Evolutionary conservation across 2,797 vertebrate genomes (phyloP).

Genomic region (Coregonus sp.): DNA sequence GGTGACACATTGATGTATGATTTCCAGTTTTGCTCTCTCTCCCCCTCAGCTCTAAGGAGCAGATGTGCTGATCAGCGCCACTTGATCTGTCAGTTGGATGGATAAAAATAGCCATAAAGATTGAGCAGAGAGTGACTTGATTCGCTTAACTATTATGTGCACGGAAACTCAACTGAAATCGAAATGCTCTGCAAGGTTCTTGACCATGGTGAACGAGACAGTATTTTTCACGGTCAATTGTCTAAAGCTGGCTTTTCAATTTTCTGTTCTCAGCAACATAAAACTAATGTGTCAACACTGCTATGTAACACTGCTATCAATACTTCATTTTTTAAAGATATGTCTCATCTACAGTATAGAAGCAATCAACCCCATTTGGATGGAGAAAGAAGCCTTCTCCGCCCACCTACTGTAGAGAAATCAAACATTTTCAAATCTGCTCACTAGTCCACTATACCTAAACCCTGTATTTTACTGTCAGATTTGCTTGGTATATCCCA

Average conservation of each 20-base stretch:
- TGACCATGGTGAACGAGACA: conserved; percentile 53
- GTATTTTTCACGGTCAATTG: conserved; percentile 58
- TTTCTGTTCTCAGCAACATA: conserved; percentile 2
- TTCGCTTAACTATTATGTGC: conserved; percentile 48
- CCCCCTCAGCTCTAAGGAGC: conserved; percentile 64
- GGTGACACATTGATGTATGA: conserved; percentile 79
- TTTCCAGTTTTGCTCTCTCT: conserved; percentile 65
- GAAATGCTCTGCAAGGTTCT: conserved; percentile 58
- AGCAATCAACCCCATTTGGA: background rate
- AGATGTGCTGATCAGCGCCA: conserved; percentile 75
- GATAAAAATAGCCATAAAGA: conserved; percentile 74
- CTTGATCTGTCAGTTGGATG: conserved; percentile 74
- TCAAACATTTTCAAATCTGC: background rate
- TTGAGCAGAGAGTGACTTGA: conserved; percentile 62
- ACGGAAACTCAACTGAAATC: conserved; percentile 70
- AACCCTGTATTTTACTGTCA: conserved; percentile 36
- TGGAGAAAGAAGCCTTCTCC: conserved; percentile 9
- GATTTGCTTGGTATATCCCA: conserved; percentile 37
- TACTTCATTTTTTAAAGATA: background rate
- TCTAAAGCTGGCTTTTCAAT: conserved; percentile 31
- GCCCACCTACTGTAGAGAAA: background rate
- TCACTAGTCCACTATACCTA: conserved; percentile 13
- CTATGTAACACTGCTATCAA: background rate
- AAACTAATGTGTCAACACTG: conserved; percentile 1
- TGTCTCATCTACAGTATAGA: background rate